Base-by-base conservation (phyloP, 1,140 invertebrate species). In the Dreissena rostriformis region DNA sequence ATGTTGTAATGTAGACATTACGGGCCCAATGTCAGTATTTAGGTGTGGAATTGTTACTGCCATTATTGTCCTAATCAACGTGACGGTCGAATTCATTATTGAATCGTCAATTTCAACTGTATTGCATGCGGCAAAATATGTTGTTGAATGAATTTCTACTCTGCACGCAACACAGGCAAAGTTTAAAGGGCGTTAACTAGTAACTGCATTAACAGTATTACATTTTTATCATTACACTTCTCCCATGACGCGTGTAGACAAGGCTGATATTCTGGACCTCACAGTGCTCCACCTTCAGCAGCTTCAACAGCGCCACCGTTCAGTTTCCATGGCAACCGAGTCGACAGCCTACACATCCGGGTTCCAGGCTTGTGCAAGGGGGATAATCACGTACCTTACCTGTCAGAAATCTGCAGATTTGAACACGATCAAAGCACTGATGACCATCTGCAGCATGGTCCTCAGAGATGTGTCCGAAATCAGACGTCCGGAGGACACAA, bases 191-290 rank as follows among this genome's bases (percentile, higher is more conserved):
- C 17, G 4, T 12, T 6, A n/a, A n/a, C 2, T 61, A 5, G n/a
- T n/a, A n/a, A n/a, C n/a, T n/a, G n/a, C n/a, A n/a, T 19, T 57
- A 57, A 57, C 53, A 57, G 19, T 57, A 19, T 57, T 57, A 57
- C 11, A 15, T 57, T 55, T 17, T 10, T 66, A 10, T 24, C 57
- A 52, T 6, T 68, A 81, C 68, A 81, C 67, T 14, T 68, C 39
- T 12, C 79, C 79, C 5, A 81, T 81, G 79, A 81, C 79, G 28
- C 52, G 79, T 12, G 57, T 81, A 14, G 79, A 81, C 79, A 81
- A 81, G 70, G 79, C 79, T 7, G 79, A 81, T 39, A 73, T 81
- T 22, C 70, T 81, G 0, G 79, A 81, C 39, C 49, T 73, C 0
- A 73, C 79, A 10, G 79, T 81, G 0, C 49, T 24, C n/a, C 79